Evolutionary conservation across 2,113 vertebrate genomes (phyloP).

Genomic region (Raja brachyura): DNA sequence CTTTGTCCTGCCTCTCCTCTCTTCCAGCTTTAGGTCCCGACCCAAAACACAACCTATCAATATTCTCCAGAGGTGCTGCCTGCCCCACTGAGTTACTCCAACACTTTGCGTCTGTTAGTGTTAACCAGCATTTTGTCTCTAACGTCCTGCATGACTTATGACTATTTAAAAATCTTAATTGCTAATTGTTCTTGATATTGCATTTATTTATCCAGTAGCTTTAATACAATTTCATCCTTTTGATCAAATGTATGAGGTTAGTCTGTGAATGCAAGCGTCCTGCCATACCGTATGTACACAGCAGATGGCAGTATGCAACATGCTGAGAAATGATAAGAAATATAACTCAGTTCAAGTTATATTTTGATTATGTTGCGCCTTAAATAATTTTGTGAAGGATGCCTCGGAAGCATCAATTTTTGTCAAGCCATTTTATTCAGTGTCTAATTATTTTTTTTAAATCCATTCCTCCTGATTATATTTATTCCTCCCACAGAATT

Average conservation of each 20-base stretch:
- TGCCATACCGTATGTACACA: neutral
- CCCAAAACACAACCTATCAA: no score
- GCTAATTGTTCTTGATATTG: neutral
- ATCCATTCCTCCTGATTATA: neutral
- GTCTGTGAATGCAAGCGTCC: no score
- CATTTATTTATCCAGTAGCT: constrained; percentile 5
- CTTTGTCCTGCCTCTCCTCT: no score
- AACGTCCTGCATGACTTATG: neutral
- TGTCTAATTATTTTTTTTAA: neutral
- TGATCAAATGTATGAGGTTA: neutral
- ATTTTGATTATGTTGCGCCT: neutral
- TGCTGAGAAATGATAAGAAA: neutral
- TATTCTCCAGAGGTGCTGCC: no score
- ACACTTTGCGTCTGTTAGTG: no score
- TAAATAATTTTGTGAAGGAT: neutral
- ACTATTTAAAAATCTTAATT: no score
- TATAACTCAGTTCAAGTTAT: no score
- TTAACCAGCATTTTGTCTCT: neutral
- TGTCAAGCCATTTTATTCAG: neutral
- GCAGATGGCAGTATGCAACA: neutral
- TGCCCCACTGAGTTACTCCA: no score
- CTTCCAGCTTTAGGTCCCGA: no score
- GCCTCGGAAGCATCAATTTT: neutral
- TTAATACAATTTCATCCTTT: neutral
- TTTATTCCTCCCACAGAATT: constrained; percentile 71